A percentile compares a stretch with the other conserved stretches of the same genome.
Evolutionary conservation across 35 echinoderm and acorn worm species (phyloP).

Genomic region (Anneissia japonica): DNA sequence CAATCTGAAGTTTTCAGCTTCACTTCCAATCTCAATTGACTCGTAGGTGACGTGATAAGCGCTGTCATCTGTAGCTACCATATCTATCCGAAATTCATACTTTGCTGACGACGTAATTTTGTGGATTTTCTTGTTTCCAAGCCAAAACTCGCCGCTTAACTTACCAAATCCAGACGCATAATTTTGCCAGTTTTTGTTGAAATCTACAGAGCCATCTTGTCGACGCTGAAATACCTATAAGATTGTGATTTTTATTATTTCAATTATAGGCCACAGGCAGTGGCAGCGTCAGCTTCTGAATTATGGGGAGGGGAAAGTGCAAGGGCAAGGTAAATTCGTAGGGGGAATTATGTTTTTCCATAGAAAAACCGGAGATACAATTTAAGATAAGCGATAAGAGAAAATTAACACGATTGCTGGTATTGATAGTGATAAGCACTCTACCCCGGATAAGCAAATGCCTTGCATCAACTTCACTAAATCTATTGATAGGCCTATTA

Average conservation of each 20-base stretch:
- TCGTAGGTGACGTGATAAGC: no score
- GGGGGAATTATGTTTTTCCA: not conserved
- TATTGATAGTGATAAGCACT: no score
- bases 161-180: slow-evolving; percentile 4
- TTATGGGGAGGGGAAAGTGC: not conserved
- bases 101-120: not conserved
- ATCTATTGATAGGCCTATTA: no score
- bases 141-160: not conserved
- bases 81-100: no score
- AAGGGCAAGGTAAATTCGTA: not conserved
- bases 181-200: slow-evolving; percentile 5
- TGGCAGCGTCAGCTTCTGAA: not conserved
- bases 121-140: slow-evolving; percentile 7
- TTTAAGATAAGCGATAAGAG: not conserved
- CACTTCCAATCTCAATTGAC: no score
- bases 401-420: not conserved
- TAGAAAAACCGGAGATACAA: not conserved
- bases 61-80: no score
- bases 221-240: slow-evolving; percentile 5
- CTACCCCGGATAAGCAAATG: no score
- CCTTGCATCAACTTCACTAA: no score
- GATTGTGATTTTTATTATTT: not conserved
- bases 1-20: no score
- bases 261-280: not conserved
- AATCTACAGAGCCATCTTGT: not conserved